phyloP scores from a whole-genome alignment of 2,113 vertebrate genomes.

The Garra rufa region DNA sequence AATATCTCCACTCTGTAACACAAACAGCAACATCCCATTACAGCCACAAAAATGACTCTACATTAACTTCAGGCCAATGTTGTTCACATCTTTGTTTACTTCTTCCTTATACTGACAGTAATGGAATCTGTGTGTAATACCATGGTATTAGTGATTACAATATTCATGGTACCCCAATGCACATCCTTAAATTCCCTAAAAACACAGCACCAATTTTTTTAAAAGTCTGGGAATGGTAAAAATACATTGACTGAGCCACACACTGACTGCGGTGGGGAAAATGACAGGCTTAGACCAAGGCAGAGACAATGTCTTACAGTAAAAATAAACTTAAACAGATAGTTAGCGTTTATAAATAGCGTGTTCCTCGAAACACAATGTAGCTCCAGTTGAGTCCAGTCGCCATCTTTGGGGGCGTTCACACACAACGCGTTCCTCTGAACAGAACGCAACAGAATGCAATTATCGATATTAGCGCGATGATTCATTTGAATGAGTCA shows the following conservation, averaged over 20 bases:
- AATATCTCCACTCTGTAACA: not conserved
- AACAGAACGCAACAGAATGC: not conserved
- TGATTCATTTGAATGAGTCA: not conserved
- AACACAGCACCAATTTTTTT: not conserved
- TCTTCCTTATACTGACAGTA: not conserved
- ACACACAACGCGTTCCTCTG: not conserved
- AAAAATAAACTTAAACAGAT: not conserved
- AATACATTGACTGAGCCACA: too few species aligned
- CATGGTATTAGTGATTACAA: too few species aligned
- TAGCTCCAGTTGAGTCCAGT: constrained; percentile 87
- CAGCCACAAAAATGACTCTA: not conserved
- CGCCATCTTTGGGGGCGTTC: constrained; percentile 85
- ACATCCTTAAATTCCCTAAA: not conserved
- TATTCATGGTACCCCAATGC: not conserved
- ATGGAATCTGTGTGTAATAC: not conserved
- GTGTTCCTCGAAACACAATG: constrained; percentile 14
- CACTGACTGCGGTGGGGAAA: not conserved
- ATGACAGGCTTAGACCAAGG: not conserved
- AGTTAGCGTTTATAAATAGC: not conserved
- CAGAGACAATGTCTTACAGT: not conserved
- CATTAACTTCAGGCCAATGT: not conserved
- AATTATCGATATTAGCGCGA: not conserved
- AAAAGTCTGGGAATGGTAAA: not conserved
- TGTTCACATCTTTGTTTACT: not conserved
- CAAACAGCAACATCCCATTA: not conserved